Conservation (phyloP, 2,888 invertebrate species). For the Lydus trimaculatus region DNA sequence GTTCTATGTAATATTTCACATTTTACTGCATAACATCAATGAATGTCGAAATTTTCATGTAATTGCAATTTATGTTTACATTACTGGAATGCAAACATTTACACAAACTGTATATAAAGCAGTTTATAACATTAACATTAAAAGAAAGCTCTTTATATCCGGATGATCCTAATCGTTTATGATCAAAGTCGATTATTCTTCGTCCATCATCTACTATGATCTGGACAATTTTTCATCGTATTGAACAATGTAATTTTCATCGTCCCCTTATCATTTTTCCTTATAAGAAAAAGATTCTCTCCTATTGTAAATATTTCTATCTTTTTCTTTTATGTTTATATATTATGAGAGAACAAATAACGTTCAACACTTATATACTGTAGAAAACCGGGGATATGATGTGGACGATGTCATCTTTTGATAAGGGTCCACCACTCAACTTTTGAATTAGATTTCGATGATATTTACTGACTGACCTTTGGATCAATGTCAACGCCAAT, state of each 20-base stretch:
- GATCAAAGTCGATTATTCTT: not conserved
- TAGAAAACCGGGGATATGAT: not conserved
- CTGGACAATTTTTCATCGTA: not conserved
- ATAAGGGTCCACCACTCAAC: not conserved
- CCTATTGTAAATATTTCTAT: not conserved
- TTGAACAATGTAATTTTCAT: not conserved
- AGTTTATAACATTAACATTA: not conserved
- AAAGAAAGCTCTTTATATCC: not conserved
- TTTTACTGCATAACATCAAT: not conserved
- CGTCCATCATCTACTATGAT: not conserved
- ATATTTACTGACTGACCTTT: not conserved
- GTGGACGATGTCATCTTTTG: slow-evolving; percentile 8
- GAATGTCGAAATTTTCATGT: slow-evolving; percentile 3
- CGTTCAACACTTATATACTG: not conserved
- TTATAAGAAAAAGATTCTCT: not conserved
- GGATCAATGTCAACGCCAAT: slow-evolving; percentile 2
- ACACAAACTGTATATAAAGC: not conserved
- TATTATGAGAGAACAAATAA: not conserved
- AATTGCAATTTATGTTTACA: not conserved
- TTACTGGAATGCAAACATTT: not conserved
- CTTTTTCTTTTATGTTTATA: not conserved
- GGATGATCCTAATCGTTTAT: not conserved
- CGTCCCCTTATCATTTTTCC: not conserved
- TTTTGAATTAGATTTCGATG: slow-evolving; percentile 6
- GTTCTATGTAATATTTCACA: not conserved